Evolutionary conservation across 2,797 vertebrate genomes (phyloP).

Genomic region (Pantherophis alleghaniensis): DNA sequence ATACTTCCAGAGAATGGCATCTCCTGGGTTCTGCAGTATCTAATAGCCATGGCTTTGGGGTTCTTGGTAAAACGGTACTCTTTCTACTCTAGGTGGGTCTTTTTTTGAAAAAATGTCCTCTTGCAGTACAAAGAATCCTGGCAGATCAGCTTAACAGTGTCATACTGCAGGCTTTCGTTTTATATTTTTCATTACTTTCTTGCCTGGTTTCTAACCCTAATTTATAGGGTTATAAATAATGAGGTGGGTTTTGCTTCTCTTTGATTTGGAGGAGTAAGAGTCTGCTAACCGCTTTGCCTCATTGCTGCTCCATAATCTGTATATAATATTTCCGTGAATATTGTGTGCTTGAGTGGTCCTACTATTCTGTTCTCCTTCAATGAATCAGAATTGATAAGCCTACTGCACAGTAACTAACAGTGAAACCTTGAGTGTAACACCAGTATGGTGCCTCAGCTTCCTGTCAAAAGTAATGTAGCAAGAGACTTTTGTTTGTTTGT

Average conservation of each 20-base stretch:
- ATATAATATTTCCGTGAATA: conserved; percentile 12
- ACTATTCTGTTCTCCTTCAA: not conserved
- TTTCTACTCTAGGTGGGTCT: conserved; percentile 66
- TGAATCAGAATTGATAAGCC: not conserved
- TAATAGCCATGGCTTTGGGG: conserved; percentile 66
- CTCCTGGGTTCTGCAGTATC: fast-evolving
- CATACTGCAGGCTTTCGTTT: fast-evolving
- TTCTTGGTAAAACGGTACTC: conserved; percentile 59
- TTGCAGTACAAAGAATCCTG: not conserved
- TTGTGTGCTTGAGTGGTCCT: not conserved
- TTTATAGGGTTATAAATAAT: not conserved
- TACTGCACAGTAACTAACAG: not conserved
- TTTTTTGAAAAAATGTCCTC: not conserved
- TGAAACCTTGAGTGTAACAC: not conserved
- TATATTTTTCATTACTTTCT: fast-evolving
- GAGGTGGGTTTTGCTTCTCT: conserved; percentile 20
- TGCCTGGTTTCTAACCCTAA: not conserved
- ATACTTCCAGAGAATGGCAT: conserved; percentile 48
- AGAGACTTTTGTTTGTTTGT: not conserved
- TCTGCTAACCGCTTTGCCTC: conserved; percentile 41
- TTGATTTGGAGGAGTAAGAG: conserved; percentile 38
- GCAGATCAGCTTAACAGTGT: not conserved
- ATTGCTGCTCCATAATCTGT: conserved; percentile 23
- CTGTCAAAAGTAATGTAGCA: not conserved
- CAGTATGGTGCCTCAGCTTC: not conserved